Evolutionary conservation across 2,888 invertebrate species (phyloP).

Genomic region (Leptinotarsa tumamoca): DNA sequence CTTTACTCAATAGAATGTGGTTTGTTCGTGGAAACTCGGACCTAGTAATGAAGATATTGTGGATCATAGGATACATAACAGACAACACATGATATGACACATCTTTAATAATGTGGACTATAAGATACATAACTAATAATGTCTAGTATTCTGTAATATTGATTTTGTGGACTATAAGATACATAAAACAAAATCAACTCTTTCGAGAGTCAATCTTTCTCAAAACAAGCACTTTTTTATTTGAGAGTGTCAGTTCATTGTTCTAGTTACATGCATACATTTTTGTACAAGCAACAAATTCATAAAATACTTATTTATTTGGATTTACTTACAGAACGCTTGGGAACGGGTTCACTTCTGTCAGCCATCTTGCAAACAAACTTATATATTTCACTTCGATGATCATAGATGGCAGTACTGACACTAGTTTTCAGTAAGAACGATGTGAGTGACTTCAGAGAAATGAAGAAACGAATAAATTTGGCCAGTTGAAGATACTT

Average conservation of each 20-base stretch:
- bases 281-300: slow-evolving; percentile 7
- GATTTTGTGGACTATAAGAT: slow-evolving; percentile 15
- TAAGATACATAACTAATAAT: slow-evolving; percentile 11
- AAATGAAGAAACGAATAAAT: slow-evolving; percentile 5
- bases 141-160: not conserved
- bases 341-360: not conserved
- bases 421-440: slow-evolving; percentile 1
- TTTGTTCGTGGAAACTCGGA: slow-evolving; percentile 6
- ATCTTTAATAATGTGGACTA: slow-evolving; percentile 12
- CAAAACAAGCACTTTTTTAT: slow-evolving; percentile 3
- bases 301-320: slow-evolving; percentile 4
- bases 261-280: slow-evolving; percentile 14
- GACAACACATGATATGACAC: slow-evolving; percentile 2
- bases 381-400: not conserved
- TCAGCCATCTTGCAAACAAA: slow-evolving; percentile 8
- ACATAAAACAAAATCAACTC: slow-evolving; percentile 11
- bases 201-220: slow-evolving; percentile 1
- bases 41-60: slow-evolving; percentile 12
- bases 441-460: slow-evolving; percentile 7
- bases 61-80: slow-evolving; percentile 17
- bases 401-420: slow-evolving; percentile 13
- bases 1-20: slow-evolving; percentile 3
- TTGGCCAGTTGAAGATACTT: not conserved
- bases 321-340: not conserved
- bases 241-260: not conserved